Conservation (phyloP, 2,888 invertebrate species). For the Rotaria sp. region DNA sequence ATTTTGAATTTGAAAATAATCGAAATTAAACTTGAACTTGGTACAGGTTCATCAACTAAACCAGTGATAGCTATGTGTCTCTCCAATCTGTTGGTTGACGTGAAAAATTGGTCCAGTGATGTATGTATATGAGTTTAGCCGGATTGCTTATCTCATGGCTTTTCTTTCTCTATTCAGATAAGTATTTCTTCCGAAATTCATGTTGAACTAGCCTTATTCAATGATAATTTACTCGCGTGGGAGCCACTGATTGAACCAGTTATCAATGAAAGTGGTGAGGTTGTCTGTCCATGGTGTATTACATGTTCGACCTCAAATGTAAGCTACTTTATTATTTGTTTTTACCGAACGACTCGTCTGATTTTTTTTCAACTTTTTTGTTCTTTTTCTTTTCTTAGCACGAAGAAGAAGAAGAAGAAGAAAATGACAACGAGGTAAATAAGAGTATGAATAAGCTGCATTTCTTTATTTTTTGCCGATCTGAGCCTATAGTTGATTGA, state of each 20-base stretch:
- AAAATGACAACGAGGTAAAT: too few species aligned
- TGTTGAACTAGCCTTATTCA: constrained; percentile 84
- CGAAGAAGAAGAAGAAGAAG: too few species aligned
- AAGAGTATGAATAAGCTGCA: too few species aligned
- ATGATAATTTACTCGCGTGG: constrained; percentile 82
- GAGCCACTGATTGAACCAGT: constrained; percentile 83
- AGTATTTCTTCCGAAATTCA: constrained; percentile 44
- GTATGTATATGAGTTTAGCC: neutral
- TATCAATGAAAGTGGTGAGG: neutral
- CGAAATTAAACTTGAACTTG: neutral
- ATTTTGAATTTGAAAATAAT: neutral
- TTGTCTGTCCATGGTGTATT: neutral
- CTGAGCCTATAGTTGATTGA: too few species aligned
- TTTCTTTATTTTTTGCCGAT: too few species aligned
- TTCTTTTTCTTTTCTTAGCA: too few species aligned
- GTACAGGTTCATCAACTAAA: neutral
- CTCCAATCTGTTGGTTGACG: neutral
- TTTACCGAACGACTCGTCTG: too few species aligned
- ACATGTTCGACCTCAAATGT: neutral
- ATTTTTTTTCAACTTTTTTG: too few species aligned
- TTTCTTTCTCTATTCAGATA: neutral
- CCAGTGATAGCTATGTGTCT: neutral
- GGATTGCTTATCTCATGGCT: neutral
- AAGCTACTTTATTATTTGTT: neutral
- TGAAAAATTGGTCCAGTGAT: neutral